Evolutionary conservation across 2,113 vertebrate genomes (phyloP), one percentile per base, ranked within the genome.

Genomic region (Noturus placidus): DNA sequence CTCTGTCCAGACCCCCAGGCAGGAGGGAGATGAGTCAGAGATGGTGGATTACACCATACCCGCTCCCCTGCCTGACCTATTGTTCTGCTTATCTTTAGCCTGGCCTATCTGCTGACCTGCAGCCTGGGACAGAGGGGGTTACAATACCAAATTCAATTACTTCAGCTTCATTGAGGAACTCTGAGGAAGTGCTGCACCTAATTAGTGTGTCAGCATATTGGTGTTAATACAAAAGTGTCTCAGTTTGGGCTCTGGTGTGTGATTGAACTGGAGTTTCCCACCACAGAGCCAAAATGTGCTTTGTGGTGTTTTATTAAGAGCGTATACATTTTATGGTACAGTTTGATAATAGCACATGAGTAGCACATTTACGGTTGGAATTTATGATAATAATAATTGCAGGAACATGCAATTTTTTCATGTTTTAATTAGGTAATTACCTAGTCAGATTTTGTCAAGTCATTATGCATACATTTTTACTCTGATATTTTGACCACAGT

Each of bases 31-130:
- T 95, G 93, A 90, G 91, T 87, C 87, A 91, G 89, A 95, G 95
- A 95, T 95, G 95, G 93, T 91, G 92, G 85, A 89, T 88, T 72
- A 89, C 91, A 84, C 88, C 90, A 90, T 93, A 89, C 91, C 93
- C 91, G 92, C 89, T 91, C 92, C 92, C 90, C 91, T 88, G 90
- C 90, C 91, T 86, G 7, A 81, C 88, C 90, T 91, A 94, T 94
- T 95, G 94, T 95, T 86, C 92, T 61, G 82, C 93, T 95, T 95
- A 95, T 95, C 95, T 95, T 89, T 77, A 90, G 89, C 91, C 89
- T 87, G 89, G 87, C 20, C 90, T 92, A 92, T 93, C 92, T 91
- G 83, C 91, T 92, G 92, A 93, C 59, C 86, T 77, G 74, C 46
- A 56, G 92, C 90, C 91, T 76, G 91, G 87, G 90, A 93, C 92